phyloP scores from a whole-genome alignment of 2,888 invertebrate genomes.

The Neoitamus cyanurus region DNA sequence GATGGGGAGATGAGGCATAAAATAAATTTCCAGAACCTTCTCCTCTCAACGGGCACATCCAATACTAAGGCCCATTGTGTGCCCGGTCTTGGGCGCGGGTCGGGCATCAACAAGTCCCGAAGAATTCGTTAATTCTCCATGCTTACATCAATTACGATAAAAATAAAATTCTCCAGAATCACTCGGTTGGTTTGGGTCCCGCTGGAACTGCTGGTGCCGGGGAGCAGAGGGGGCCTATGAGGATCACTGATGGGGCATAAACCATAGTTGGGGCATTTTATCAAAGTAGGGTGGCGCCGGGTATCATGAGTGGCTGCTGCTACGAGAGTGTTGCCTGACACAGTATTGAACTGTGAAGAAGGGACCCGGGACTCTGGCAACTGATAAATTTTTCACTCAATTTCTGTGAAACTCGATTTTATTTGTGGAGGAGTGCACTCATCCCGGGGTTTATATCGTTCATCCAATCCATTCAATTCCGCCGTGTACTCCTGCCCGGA shows the following conservation, averaged over 20 bases:
- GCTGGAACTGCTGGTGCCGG: not conserved
- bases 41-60: not conserved
- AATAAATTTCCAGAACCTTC: not conserved
- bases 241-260: not conserved
- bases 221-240: not conserved
- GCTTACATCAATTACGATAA: constrained; percentile 29
- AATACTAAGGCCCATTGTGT: not conserved
- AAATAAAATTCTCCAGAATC: not conserved
- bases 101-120: constrained; percentile 17
- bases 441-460: constrained; percentile 30
- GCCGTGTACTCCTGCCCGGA: constrained; percentile 10
- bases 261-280: constrained; percentile 3
- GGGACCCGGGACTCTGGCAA: not conserved
- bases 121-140: constrained; percentile 12
- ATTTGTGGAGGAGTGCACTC: constrained; percentile 37
- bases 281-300: not conserved
- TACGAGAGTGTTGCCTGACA: not conserved
- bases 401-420: constrained; percentile 41
- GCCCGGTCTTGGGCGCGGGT: not conserved
- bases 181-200: not conserved
- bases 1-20: not conserved
- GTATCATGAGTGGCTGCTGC: constrained; percentile 3
- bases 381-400: constrained; percentile 42
- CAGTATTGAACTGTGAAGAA: not conserved
- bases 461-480: constrained; percentile 36